phyloP scores from a whole-genome alignment of 2,797 vertebrate genomes.

The Chelon auratus region DNA sequence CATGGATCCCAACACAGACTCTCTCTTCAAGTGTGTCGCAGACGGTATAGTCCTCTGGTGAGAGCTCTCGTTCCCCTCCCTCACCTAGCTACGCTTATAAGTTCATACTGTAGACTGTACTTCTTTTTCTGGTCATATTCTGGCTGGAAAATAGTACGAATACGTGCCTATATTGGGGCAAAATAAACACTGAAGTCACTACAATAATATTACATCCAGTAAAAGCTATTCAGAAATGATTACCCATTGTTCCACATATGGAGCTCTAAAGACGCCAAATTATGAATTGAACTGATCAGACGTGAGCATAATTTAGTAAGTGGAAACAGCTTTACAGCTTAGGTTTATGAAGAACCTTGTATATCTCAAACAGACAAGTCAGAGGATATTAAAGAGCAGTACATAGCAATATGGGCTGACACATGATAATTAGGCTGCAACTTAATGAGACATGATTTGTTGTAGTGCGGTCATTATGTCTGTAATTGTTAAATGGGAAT shows the following conservation, averaged over 20 bases:
- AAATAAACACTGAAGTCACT: background rate
- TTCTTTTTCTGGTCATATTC: constrained; percentile 13
- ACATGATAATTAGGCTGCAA: too few species aligned
- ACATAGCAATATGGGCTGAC: too few species aligned
- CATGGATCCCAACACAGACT: constrained; percentile 93
- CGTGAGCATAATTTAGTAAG: background rate
- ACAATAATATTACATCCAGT: background rate
- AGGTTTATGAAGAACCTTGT: background rate
- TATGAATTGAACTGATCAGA: background rate
- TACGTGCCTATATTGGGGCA: background rate
- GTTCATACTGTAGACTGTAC: constrained; percentile 6
- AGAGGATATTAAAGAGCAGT: background rate
- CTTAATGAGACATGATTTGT: too few species aligned
- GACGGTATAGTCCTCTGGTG: constrained; percentile 97
- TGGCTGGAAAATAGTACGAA: background rate
- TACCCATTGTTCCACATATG: background rate
- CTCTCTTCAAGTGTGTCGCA: constrained; percentile 91
- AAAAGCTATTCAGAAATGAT: background rate
- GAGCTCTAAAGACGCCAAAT: background rate
- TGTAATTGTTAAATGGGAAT: background rate
- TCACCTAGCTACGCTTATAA: constrained; percentile 9
- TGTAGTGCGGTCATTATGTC: too few species aligned
- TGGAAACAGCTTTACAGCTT: background rate
- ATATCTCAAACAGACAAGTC: background rate
- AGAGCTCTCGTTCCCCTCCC: constrained; percentile 66